Evolutionary conservation across 2,797 vertebrate genomes (phyloP).

Genomic region (Echeneis naucrates): DNA sequence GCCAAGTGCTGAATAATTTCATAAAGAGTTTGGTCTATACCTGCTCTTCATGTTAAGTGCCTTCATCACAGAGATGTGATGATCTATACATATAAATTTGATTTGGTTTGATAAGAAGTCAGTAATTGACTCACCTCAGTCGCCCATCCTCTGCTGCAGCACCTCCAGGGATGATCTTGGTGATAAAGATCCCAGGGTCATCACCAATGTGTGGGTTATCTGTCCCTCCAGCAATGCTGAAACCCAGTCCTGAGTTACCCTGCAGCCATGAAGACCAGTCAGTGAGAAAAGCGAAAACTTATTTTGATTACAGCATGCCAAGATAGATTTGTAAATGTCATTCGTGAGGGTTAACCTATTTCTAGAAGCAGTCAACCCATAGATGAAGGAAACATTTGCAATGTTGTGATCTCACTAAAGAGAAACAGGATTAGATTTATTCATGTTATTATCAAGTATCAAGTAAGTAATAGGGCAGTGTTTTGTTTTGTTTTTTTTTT

Average conservation of each 20-base stretch:
- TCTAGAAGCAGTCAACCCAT: neutral
- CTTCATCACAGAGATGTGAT: too few relatives aligned
- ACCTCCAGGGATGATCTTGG: constrained; percentile 97
- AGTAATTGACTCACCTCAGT: constrained; percentile 87
- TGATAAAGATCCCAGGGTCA: constrained; percentile 98
- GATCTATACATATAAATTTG: too few relatives aligned
- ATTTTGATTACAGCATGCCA: neutral
- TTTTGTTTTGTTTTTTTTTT: too few relatives aligned
- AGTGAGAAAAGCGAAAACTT: constrained; percentile 10
- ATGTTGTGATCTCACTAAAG: neutral
- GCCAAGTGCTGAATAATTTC: too few relatives aligned
- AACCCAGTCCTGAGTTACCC: constrained; percentile 97
- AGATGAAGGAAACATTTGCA: neutral
- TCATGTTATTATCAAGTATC: too few relatives aligned
- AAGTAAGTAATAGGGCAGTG: too few relatives aligned
- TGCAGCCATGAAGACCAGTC: constrained; percentile 70
- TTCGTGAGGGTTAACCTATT: neutral
- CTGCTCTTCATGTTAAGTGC: too few relatives aligned
- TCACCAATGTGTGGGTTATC: constrained; percentile 98
- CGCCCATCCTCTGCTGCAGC: constrained; percentile 96
- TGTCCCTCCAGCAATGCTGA: constrained; percentile 97
- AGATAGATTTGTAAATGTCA: neutral
- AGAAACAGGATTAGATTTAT: too few relatives aligned
- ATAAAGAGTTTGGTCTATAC: too few relatives aligned
- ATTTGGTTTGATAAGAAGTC: too few relatives aligned